Evolutionary conservation across 2,888 invertebrate genomes (phyloP).

Genomic region (Aspidiotus destructor): DNA sequence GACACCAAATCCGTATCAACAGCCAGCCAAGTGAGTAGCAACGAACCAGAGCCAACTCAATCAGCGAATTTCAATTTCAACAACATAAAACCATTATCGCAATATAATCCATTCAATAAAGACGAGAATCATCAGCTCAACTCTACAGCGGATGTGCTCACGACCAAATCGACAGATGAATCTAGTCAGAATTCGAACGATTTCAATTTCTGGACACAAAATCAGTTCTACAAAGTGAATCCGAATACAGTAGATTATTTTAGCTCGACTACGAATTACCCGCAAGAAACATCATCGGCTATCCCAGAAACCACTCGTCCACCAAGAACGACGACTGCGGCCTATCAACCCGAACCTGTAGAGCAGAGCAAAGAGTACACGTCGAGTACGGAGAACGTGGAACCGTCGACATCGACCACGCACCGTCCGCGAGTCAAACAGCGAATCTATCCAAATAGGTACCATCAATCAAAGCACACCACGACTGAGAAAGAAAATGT

Average conservation of each 20-base stretch:
- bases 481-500: constrained; percentile 24
- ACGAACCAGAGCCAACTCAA: constrained; percentile 4
- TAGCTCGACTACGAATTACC: constrained; percentile 13
- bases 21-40: constrained; percentile 20
- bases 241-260: constrained; percentile 20
- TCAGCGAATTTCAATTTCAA: constrained; percentile 33
- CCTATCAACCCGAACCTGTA: background rate
- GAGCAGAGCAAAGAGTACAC: background rate
- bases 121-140: constrained; percentile 22
- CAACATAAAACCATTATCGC: constrained; percentile 34
- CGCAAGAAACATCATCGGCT: constrained; percentile 1
- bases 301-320: background rate
- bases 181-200: constrained; percentile 36
- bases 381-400: background rate
- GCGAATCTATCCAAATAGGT: constrained; percentile 20
- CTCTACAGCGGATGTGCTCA: constrained; percentile 36
- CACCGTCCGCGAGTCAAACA: constrained; percentile 16
- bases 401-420: constrained; percentile 3
- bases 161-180: constrained; percentile 38
- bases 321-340: background rate
- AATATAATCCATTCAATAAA: constrained; percentile 42
- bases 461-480: constrained; percentile 23
- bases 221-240: constrained; percentile 24
- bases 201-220: constrained; percentile 20
- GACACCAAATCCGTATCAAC: constrained; percentile 24